phyloP scores from a whole-genome alignment of 2,888 invertebrate species.

The Synanthedon tipuliformis region DNA sequence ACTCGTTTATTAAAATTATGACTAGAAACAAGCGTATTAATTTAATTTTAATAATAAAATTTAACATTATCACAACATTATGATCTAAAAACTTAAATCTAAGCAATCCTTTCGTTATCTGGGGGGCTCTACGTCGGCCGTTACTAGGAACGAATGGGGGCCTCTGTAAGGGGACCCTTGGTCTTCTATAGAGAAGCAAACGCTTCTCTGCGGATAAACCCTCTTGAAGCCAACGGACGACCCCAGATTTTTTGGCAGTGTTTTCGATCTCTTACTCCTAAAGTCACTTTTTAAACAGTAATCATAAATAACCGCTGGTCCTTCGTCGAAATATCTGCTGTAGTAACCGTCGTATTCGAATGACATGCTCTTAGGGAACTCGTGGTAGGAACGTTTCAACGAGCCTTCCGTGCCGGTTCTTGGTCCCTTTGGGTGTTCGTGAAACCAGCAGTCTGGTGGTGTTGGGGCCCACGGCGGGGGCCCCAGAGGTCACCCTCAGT shows the following conservation, averaged over 20 bases:
- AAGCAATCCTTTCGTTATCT: slow-evolving; percentile 33
- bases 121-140: slow-evolving; percentile 47
- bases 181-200: slow-evolving; percentile 40
- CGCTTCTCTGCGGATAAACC: slow-evolving; percentile 39
- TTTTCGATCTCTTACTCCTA: slow-evolving; percentile 36
- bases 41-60: too few species aligned
- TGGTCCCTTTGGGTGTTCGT: slow-evolving; percentile 28
- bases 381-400: slow-evolving; percentile 23
- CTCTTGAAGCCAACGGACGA: slow-evolving; percentile 40
- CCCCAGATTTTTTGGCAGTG: slow-evolving; percentile 51
- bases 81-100: neutral
- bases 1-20: too few species aligned
- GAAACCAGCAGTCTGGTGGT: slow-evolving; percentile 40
- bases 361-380: slow-evolving; percentile 38
- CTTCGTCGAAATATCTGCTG: slow-evolving; percentile 50
- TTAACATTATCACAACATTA: neutral
- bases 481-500: slow-evolving; percentile 66
- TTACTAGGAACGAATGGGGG: slow-evolving; percentile 38
- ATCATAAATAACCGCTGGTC: slow-evolving; percentile 45
- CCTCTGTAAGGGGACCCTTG: slow-evolving; percentile 23
- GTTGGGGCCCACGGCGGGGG: slow-evolving; percentile 61
- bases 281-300: slow-evolving; percentile 59
- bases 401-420: slow-evolving; percentile 48
- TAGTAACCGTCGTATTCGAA: slow-evolving; percentile 53
- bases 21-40: too few species aligned